phyloP scores from a whole-genome alignment of 2,888 invertebrate species.

The Drosophila recens region DNA sequence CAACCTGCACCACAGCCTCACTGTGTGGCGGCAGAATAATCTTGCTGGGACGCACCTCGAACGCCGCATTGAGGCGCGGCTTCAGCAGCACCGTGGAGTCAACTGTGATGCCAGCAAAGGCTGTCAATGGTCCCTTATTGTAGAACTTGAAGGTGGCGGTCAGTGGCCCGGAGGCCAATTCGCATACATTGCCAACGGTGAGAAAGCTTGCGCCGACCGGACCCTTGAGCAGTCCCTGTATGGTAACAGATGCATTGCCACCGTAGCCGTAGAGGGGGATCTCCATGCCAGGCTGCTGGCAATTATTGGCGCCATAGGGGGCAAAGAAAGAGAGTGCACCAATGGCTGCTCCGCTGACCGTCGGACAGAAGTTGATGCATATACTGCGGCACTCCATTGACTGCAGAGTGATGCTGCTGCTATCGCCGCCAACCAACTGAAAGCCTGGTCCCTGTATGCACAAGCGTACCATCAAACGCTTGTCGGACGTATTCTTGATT shows the following conservation, averaged over 20 bases:
- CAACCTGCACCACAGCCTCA: constrained; percentile 83
- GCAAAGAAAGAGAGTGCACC: constrained; percentile 87
- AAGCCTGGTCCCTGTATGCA: constrained; percentile 86
- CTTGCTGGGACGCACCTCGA: constrained; percentile 85
- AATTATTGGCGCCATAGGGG: constrained; percentile 79
- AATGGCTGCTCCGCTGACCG: constrained; percentile 86
- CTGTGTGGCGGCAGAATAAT: constrained; percentile 85
- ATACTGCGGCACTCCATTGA: constrained; percentile 87
- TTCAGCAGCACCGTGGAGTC: constrained; percentile 81
- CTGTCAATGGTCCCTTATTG: constrained; percentile 87
- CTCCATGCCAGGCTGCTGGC: constrained; percentile 70
- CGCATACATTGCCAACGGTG: constrained; percentile 87
- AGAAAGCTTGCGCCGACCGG: constrained; percentile 87
- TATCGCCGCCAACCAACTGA: constrained; percentile 83
- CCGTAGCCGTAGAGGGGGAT: constrained; percentile 87
- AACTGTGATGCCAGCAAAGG: constrained; percentile 85
- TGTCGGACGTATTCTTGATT: constrained; percentile 86
- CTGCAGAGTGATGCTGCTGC: constrained; percentile 85
- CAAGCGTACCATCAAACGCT: constrained; percentile 87
- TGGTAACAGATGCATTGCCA: constrained; percentile 86
- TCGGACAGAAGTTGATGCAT: constrained; percentile 87
- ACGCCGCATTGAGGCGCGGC: constrained; percentile 78
- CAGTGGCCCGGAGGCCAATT: constrained; percentile 83
- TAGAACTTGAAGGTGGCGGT: constrained; percentile 86
- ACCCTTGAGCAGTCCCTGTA: constrained; percentile 86